Base-by-base conservation (phyloP, 1,140 invertebrate species). In the Hydropsyche tenuis region DNA sequence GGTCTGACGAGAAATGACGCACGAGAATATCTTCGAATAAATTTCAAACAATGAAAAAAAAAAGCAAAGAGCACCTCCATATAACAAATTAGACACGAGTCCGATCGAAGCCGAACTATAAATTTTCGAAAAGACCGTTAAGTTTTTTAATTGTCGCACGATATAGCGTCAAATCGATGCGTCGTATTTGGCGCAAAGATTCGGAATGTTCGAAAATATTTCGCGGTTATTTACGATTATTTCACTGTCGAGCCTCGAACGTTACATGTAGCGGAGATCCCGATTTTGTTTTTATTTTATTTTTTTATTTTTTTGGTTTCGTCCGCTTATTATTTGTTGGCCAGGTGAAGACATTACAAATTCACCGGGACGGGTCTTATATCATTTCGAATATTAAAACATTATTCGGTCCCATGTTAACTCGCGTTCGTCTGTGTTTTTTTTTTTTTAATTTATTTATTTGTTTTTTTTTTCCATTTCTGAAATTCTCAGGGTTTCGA, bases 331-430 rank as follows among this genome's bases (percentile, higher is more conserved):
- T 60, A 46, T 68, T 68, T 68, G 65, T 68, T 37, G 30, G 68
- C 51, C 53, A 27, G 69, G 69, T 72, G 69, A 72, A 72, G 69
- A 72, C 69, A 72, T 72, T 63, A 72, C 69, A 72, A 72, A 72
- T 72, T 72, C 60, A 62, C 60, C 23, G 16, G 60, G 69, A 72
- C 69, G 25, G 69, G 60, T 30, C 42, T 63, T 72, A 62, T 63
- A 72, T 72, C 69, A 72, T 72, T 63, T 62, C 46, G 69, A 48
- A 72, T 72, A 72, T 63, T 63, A 72, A 62, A 72, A 72, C 53
- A 27, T 63, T 63, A 72, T 72, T 45, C 30, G 60, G 53, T 56
- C 68, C 68, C 68, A 70, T 70, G 60, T 46, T 72, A 63, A 63
- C 53, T 63, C 14, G 42, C 65, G 48, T 69, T 37, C 18, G 20